These are phyloP conservation scores for Podarcis raffonei DNA, from an alignment of 2,113 vertebrate genomes.

Conservation along the genomic window DNA sequence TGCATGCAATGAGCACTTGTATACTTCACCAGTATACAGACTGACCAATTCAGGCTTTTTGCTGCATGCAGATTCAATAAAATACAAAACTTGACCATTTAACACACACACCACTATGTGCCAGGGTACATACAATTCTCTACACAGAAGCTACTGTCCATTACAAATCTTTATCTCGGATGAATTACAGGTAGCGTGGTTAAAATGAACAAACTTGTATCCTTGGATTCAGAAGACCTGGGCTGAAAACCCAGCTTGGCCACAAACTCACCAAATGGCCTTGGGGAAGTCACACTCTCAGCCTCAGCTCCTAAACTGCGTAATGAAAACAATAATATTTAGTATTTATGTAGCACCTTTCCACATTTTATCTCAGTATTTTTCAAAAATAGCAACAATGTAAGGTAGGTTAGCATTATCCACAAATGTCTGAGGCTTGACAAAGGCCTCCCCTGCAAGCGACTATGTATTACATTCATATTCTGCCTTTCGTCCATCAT, in stretches of 20 bases:
- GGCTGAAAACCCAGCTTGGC: not conserved
- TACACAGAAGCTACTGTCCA: not conserved
- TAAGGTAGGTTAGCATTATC: no score
- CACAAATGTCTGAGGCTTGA: not conserved
- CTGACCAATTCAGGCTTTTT: not conserved
- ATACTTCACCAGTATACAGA: no score
- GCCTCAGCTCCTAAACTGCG: not conserved
- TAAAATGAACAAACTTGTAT: not conserved
- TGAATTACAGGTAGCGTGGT: not conserved
- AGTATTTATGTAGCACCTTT: not conserved
- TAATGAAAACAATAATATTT: constrained; percentile 1
- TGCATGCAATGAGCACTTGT: not conserved
- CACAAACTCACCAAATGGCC: not conserved
- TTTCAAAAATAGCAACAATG: not conserved
- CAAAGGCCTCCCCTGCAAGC: not conserved
- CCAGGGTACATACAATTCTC: not conserved
- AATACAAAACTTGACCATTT: not conserved
- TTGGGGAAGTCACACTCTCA: not conserved
- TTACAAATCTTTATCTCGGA: not conserved
- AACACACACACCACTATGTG: not conserved
- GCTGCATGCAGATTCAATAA: not conserved
- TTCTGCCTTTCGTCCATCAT: not conserved
- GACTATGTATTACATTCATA: not conserved
- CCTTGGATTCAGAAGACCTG: not conserved
- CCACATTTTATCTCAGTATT: not conserved